Conservation (phyloP, 2,113 vertebrate species). For the Lethenteron camtschaticum region DNA sequence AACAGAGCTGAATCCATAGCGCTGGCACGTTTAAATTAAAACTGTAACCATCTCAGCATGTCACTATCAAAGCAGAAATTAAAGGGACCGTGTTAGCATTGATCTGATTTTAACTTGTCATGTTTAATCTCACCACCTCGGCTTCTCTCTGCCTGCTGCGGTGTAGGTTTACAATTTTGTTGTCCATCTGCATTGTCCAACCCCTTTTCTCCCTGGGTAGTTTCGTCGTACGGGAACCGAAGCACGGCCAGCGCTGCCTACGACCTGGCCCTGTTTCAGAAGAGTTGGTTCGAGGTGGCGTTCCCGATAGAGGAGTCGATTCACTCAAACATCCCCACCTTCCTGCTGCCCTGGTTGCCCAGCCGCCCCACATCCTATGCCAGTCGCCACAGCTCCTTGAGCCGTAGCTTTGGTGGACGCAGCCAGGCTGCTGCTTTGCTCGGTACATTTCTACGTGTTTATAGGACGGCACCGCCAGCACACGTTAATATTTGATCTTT, state of each 20-base stretch:
- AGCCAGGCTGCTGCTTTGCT: constrained; percentile 88
- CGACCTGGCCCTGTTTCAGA: constrained; percentile 75
- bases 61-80: too few relatives aligned
- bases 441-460: constrained; percentile 33
- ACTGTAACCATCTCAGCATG: too few relatives aligned
- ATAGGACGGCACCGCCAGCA: too few relatives aligned
- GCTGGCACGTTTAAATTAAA: too few relatives aligned
- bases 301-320: constrained; percentile 63
- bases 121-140: too few relatives aligned
- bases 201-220: not conserved
- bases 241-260: constrained; percentile 26
- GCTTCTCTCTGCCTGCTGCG: too few relatives aligned
- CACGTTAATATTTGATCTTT: too few relatives aligned
- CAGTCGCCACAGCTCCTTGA: constrained; percentile 98
- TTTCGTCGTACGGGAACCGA: not conserved
- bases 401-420: constrained; percentile 96
- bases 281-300: constrained; percentile 94
- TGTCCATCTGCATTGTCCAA: not conserved
- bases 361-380: constrained; percentile 89
- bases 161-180: not conserved
- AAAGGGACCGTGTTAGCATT: too few relatives aligned
- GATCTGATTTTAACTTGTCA: too few relatives aligned
- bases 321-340: constrained; percentile 63
- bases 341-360: constrained; percentile 80
- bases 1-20: too few relatives aligned